Conservation (phyloP, 2,797 vertebrate species). For the Myripristis murdjan region DNA sequence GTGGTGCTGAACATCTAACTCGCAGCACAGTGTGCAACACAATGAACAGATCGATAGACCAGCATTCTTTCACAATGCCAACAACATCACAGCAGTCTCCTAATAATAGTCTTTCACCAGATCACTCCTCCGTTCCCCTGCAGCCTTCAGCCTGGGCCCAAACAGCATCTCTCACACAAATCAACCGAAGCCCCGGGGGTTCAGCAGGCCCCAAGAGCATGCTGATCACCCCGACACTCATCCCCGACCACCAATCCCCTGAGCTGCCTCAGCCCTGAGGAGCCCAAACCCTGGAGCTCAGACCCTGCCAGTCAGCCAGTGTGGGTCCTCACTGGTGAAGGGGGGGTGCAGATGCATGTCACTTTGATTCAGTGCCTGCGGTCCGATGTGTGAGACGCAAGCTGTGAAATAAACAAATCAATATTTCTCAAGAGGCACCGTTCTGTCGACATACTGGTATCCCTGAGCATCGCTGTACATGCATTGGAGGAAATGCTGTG, state of each 20-base stretch:
- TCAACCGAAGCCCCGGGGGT: conserved; percentile 65
- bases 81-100: conserved; percentile 55
- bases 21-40: conserved; percentile 47
- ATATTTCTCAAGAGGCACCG: conserved; percentile 48
- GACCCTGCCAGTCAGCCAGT: conserved; percentile 42
- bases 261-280: conserved; percentile 52
- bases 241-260: conserved; percentile 42
- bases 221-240: conserved; percentile 66
- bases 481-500: conserved; percentile 16
- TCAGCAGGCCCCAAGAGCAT: conserved; percentile 59
- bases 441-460: conserved; percentile 20
- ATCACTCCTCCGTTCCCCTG: conserved; percentile 36
- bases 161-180: conserved; percentile 69
- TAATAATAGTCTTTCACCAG: conserved; percentile 54
- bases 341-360: conserved; percentile 41
- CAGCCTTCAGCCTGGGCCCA: conserved; percentile 53
- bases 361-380: conserved; percentile 59
- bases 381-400: conserved; percentile 46
- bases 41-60: conserved; percentile 66
- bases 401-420: conserved; percentile 70
- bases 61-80: conserved; percentile 61
- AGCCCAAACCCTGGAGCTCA: conserved; percentile 46
- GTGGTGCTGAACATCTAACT: conserved; percentile 35
- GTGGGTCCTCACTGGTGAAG: conserved; percentile 40
- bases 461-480: conserved; percentile 22